A percentile compares a stretch with the other conserved stretches of the same genome.
Conservation (phyloP, 2,113 vertebrate genomes). For the Astur gentilis region DNA sequence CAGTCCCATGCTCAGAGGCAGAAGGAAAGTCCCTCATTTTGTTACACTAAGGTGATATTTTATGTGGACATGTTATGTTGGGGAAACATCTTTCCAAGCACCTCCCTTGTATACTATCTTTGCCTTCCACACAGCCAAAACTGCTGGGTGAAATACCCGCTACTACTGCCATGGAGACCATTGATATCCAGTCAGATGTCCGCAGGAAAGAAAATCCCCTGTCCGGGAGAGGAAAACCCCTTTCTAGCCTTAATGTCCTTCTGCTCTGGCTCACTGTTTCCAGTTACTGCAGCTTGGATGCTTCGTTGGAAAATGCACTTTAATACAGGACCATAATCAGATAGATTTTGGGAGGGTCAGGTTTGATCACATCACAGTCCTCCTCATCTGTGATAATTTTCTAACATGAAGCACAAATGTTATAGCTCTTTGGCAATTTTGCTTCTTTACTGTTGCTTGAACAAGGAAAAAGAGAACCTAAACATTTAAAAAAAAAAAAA, state of each 20-base stretch:
- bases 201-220: not conserved
- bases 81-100: not conserved
- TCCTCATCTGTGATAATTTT: not conserved
- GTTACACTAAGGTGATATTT: not conserved
- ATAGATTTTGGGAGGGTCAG: not conserved
- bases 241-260: not conserved
- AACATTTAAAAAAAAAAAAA: no score
- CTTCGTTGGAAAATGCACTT: not conserved
- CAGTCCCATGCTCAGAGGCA: not conserved
- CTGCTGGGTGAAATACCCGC: not conserved
- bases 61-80: not conserved
- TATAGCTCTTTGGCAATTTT: not conserved
- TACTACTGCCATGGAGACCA: rapidly evolving
- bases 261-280: rapidly evolving
- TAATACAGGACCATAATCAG: rapidly evolving
- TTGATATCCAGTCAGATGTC: not conserved
- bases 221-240: not conserved
- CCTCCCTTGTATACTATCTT: not conserved
- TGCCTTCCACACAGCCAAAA: rapidly evolving
- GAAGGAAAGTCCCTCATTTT: not conserved
- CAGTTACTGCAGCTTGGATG: not conserved
- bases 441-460: not conserved
- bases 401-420: not conserved
- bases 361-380: not conserved
- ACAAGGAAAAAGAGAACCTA: not conserved